A percentile compares a stretch with the other conserved stretches of the same genome.
phyloP scores from a whole-genome alignment of 2,797 vertebrate species.

The Ficedula albicollis region DNA sequence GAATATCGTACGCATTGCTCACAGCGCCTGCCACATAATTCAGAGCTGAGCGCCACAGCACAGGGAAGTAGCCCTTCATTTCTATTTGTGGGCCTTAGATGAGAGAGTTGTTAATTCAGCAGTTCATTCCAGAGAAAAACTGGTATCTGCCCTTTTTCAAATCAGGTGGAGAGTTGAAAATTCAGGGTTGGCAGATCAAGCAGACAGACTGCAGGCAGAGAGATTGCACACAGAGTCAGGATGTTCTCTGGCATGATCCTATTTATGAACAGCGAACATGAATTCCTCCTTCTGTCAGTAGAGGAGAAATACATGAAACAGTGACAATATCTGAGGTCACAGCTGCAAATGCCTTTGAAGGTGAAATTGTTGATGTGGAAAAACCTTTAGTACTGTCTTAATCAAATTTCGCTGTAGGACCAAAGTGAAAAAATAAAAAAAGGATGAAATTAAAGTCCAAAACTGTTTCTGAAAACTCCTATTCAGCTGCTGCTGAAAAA shows the following conservation, averaged over 20 bases:
- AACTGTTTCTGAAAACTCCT: background rate
- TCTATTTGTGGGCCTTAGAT: background rate
- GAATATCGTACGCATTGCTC: background rate
- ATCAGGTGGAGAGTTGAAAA: background rate
- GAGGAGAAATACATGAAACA: background rate
- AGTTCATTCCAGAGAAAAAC: background rate
- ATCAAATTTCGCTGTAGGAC: background rate
- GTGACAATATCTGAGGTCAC: background rate
- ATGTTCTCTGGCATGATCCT: slow-evolving; percentile 2
- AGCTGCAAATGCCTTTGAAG: slow-evolving; percentile 19
- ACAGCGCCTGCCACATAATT: background rate
- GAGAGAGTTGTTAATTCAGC: background rate
- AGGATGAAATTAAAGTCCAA: background rate
- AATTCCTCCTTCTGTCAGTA: slow-evolving; percentile 9
- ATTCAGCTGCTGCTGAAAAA: slow-evolving; percentile 18
- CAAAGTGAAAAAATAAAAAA: slow-evolving; percentile 18
- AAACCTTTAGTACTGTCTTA: slow-evolving; percentile 15
- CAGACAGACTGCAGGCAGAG: background rate
- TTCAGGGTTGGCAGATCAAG: slow-evolving; percentile 14
- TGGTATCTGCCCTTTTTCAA: background rate
- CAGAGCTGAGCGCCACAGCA: background rate
- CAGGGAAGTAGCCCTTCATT: background rate
- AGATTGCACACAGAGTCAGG: background rate
- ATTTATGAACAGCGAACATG: background rate
- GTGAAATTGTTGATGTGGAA: slow-evolving; percentile 34